A percentile compares a stretch with the other conserved stretches of the same genome.
These are phyloP conservation scores for Phoxinus phoxinus DNA, from an alignment of 2,113 vertebrate genomes.

Conservation along the genomic window DNA sequence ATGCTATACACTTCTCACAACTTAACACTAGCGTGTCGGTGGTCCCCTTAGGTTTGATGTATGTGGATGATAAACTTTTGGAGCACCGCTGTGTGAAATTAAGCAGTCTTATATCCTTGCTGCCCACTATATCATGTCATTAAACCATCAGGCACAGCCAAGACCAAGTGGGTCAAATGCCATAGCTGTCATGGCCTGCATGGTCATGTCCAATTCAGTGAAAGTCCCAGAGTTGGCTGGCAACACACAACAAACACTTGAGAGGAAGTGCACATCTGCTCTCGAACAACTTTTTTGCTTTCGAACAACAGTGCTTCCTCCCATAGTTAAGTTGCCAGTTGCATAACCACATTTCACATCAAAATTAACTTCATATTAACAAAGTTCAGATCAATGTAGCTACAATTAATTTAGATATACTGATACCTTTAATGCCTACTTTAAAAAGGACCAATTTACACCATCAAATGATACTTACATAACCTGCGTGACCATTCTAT, in stretches of 20 bases:
- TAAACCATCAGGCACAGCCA: conserved; percentile 52
- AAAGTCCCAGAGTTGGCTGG: conserved; percentile 26
- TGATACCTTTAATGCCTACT: not conserved
- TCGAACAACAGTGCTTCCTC: not conserved
- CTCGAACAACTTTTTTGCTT: conserved; percentile 21
- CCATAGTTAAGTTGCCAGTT: not conserved
- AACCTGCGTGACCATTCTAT: conserved; percentile 27
- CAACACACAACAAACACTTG: conserved; percentile 29
- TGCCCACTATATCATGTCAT: conserved; percentile 49
- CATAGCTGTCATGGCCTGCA: conserved; percentile 46
- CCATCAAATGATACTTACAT: not conserved
- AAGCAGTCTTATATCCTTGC: conserved; percentile 38
- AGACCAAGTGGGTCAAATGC: conserved; percentile 52
- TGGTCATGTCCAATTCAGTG: conserved; percentile 14
- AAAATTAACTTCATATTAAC: not conserved
- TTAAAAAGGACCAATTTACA: not conserved
- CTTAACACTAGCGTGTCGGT: conserved; percentile 49
- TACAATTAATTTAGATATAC: not conserved
- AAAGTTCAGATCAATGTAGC: not conserved
- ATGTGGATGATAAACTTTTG: conserved; percentile 42
- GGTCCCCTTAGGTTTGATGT: conserved; percentile 40
- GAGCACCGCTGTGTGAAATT: conserved; percentile 28
- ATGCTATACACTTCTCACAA: conserved; percentile 38
- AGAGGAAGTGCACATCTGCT: conserved; percentile 18
- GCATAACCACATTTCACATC: not conserved